Base-by-base conservation (phyloP, 2,113 vertebrate species). In the Cinclus mexicanus region DNA sequence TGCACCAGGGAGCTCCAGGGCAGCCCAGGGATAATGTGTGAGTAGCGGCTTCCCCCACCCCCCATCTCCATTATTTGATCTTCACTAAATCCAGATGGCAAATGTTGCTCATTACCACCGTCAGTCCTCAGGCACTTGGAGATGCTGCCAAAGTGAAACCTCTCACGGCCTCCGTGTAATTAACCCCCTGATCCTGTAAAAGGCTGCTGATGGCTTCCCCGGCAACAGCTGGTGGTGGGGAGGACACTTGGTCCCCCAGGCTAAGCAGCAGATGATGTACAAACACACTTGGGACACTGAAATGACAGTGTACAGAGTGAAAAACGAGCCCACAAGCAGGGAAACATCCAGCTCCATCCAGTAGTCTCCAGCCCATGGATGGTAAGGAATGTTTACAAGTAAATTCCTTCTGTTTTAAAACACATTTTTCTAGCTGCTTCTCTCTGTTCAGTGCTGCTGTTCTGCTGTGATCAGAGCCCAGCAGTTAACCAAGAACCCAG, bases 211-310 rank as follows among this genome's bases (percentile, higher is more conserved):
- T 56, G 82, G 88, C 9, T 55, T 90, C 83, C 78, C 49, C 15
- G 65, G 93, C 90, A 93, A 86, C 94, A 94, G 96, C 89, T 92
- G 92, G 46, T 83, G 80, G 52, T 49, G 61, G 65, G 79, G 49
- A 83, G 69, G 75, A 77, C n/a, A 22, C 4, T 2, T 39, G 52
- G 68, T 59, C 76, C 83, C 79, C 41, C 47, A 19, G 76, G 92
- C 41, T 16, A 42, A 69, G 89, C 69, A 94, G 82, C 87, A 94
- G 77, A 56, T 91, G 67, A 90, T 78, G 49, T 28, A 12, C 53
- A 59, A 68, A 81, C 74, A 67, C 86, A 12, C 72, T 69, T 39
- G 65, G 86, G 90, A 76, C 44, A 8, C 13, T 6, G 31, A 81
- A 77, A 37, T 86, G 82, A 86, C 56, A 75, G 39, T 7, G 63